A percentile compares a stretch with the other conserved stretches of the same genome.
Conservation (phyloP, 2,888 invertebrate genomes). For the Polietes domitor region DNA sequence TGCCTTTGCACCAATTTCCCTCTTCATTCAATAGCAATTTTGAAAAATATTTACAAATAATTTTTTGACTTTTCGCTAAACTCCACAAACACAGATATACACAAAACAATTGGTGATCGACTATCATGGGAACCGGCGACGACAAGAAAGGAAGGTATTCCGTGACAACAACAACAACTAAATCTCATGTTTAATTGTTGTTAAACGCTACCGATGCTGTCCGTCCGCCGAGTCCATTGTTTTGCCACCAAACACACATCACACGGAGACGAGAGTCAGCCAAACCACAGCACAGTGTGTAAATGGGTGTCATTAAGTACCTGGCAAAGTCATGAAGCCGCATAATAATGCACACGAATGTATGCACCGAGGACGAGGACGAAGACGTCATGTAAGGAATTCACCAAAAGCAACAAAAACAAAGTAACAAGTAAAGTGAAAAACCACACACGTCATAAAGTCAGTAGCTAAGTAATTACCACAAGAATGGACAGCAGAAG, state of each 20-base stretch:
- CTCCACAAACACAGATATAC: neutral
- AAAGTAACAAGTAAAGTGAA: constrained; percentile 22
- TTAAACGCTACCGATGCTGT: constrained; percentile 62
- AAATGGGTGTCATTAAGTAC: constrained; percentile 67
- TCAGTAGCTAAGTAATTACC: constrained; percentile 69
- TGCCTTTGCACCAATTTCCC: too few species aligned
- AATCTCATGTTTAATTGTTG: constrained; percentile 65
- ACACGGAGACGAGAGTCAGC: neutral
- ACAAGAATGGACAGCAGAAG: constrained; percentile 42
- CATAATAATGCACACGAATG: constrained; percentile 64
- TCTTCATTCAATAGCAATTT: neutral
- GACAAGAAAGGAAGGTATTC: neutral
- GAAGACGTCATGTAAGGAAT: constrained; percentile 35
- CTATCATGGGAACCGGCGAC: constrained; percentile 28
- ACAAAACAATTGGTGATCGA: constrained; percentile 23
- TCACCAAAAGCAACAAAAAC: constrained; percentile 23
- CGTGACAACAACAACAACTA: constrained; percentile 21
- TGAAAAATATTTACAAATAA: constrained; percentile 56
- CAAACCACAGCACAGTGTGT: constrained; percentile 56
- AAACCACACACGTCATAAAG: constrained; percentile 68
- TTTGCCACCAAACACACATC: constrained; percentile 11
- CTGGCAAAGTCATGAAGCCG: constrained; percentile 67
- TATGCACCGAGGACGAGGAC: constrained; percentile 31
- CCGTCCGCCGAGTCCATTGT: constrained; percentile 38
- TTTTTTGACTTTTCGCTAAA: constrained; percentile 43